Evolutionary conservation across 2,797 vertebrate genomes (phyloP), one percentile per base, ranked within the genome.

Genomic region (Muscicapa striata): DNA sequence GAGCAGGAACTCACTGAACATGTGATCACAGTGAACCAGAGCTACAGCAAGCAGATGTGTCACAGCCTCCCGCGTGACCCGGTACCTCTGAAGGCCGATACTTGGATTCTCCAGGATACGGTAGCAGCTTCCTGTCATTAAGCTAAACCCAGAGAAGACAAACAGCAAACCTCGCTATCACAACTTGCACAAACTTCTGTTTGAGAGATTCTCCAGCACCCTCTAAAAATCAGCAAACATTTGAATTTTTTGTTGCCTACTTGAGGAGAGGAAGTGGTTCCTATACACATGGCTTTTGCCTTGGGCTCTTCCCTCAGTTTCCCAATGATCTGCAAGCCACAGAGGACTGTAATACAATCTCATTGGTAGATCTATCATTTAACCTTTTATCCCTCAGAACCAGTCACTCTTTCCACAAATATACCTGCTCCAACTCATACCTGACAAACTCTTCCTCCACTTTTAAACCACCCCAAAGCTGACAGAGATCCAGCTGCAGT

Each of bases 391-490:
- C 34, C 41, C 36, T 68, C 46, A 93, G 84, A 90, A 43, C 8
- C 20, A 49, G 15, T 27, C 36, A 54, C 16, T 72, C 62, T 54
- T 67, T 45, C 30, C 73, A 81, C 15, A 24, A 36, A 59, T 34
- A 49, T 21, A 82, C 20, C 16, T 26, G 26, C 24, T 57, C 29
- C 23, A 63, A 34, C 10, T 38, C 49, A 40, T 49, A 99, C 99
- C 98, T 99, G 94, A 99, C 97, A 97, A 99, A 99, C 59, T 99
- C 99, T 95, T 99, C 99, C 90, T 99, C 99, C 45, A 99, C 98
- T 36, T 98, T 49, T 3, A 98, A 98, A 80, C 98, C 98, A 89
- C 84, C 98, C 99, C 99, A 99, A 22, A 99, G 98, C 15, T 97
- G 98, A 73, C 97, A 97, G 74, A 99, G 98, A 85, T 99, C 98